Base-by-base conservation (phyloP, 2,888 invertebrate genomes). In the Trachelus tabidus region DNA sequence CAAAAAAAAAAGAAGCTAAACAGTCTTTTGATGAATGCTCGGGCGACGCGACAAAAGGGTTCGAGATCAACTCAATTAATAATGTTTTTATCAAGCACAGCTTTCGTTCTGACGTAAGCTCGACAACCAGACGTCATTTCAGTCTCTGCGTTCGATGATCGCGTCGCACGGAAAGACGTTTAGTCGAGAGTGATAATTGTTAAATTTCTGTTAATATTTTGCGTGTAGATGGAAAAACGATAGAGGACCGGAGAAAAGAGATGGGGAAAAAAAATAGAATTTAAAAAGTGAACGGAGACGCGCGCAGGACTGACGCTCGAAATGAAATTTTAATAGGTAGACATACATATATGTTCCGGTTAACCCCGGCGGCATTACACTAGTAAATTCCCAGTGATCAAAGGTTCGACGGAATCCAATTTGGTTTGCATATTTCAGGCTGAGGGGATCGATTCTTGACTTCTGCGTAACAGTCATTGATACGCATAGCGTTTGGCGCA, bases 341-440 rank as follows among this genome's bases (percentile, higher is more conserved):
- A 56, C 23, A 9, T 56, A 40, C 15, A 9, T 23, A 9, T 23
- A 56, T 23, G 56, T 56, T 56, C 23, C 56, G 23, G 23, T 56
- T 34, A 31, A 31, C 31, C 6, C 33, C 31, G 71, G 31, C 71
- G 71, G 12, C 71, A 31, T 34, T 71, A 31, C 71, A 31, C 33
- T 71, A 31, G 71, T 71, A 78, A 85, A 83, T 85, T 82, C 81
- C 79, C 79, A 71, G 79, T 81, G 87, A 87, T 86, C 86, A 83
- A 84, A 85, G 84, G 81, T 76, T 71, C 79, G 78, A 73, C 80
- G 84, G 85, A 87, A 86, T 84, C 85, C 87, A 89, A 89, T 89
- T 88, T 86, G 86, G 84, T 87, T 89, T 87, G 87, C 88, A 89
- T 88, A 88, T 88, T 88, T 88, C 85, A 84, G 80, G 83, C 81